A percentile compares a stretch with the other conserved stretches of the same genome.
phyloP scores from a whole-genome alignment of 2,797 vertebrate species.

The Gastrophryne carolinensis region DNA sequence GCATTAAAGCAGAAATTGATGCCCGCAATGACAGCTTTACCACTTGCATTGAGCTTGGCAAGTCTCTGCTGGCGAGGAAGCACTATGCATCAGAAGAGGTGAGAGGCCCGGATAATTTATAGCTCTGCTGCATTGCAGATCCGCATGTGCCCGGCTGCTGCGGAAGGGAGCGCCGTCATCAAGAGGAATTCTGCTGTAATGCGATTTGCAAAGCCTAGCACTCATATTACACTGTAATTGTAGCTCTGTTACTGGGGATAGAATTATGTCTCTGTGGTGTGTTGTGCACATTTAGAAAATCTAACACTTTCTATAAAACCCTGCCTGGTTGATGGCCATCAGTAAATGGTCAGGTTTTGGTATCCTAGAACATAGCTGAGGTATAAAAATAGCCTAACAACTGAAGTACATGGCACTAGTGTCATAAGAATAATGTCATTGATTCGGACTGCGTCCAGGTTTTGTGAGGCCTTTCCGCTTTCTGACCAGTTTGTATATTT shows the following conservation, averaged over 20 bases:
- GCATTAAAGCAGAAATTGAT: slow-evolving; percentile 96
- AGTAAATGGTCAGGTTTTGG: no score
- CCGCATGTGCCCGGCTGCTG: background rate
- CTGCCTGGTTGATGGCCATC: no score
- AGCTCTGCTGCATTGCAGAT: slow-evolving; percentile 31
- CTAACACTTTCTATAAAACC: background rate
- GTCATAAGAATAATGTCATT: no score
- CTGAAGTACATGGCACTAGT: no score
- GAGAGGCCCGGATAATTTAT: slow-evolving; percentile 40
- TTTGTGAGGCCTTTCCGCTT: no score
- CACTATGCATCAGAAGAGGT: slow-evolving; percentile 95
- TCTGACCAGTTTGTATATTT: no score
- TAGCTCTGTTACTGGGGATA: background rate
- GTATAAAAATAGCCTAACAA: no score
- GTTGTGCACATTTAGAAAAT: background rate
- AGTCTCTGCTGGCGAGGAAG: slow-evolving; percentile 88
- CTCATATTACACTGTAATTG: background rate
- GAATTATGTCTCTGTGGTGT: background rate
- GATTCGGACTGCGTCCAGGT: no score
- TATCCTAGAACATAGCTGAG: no score
- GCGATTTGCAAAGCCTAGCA: background rate
- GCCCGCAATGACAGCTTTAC: slow-evolving; percentile 96
- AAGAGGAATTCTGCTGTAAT: background rate
- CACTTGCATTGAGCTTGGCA: slow-evolving; percentile 90
- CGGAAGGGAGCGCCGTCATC: background rate